Evolutionary conservation across 2,888 invertebrate genomes (phyloP).

Genomic region (Prostheceraeus crozeri): DNA sequence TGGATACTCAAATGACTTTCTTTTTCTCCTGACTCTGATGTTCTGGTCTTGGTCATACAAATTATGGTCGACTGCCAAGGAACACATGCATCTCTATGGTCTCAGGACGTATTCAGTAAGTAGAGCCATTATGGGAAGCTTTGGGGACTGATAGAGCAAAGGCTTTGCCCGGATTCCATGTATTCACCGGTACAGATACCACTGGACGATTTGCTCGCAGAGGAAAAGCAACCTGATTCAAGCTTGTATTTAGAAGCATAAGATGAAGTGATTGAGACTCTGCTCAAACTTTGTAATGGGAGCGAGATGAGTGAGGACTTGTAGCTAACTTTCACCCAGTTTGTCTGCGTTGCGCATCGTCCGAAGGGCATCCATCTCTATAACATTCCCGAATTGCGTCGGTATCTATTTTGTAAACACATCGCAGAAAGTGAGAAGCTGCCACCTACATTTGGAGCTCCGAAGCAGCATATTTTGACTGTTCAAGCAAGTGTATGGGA

Average conservation of each 20-base stretch:
- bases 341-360: conserved; percentile 29
- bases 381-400: conserved; percentile 31
- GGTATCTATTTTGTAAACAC: conserved; percentile 36
- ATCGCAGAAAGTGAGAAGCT: conserved; percentile 20
- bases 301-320: conserved; percentile 1
- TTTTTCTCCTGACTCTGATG: conserved; percentile 24
- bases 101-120: not conserved
- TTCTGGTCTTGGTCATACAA: conserved; percentile 26
- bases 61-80: conserved; percentile 4
- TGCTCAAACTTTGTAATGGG: conserved; percentile 17
- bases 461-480: conserved; percentile 26
- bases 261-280: not conserved
- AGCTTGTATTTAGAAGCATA: not conserved
- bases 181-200: conserved; percentile 34
- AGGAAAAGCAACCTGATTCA: conserved; percentile 36
- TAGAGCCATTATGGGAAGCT: conserved; percentile 17
- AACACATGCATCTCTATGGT: conserved; percentile 8
- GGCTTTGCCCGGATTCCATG: conserved; percentile 28
- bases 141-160: conserved; percentile 4
- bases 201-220: conserved; percentile 33
- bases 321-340: conserved; percentile 3
- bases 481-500: conserved; percentile 26
- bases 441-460: conserved; percentile 34
- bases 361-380: conserved; percentile 32
- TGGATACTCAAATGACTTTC: conserved; percentile 16